These are phyloP conservation scores for Mylabris sibirica DNA, from an alignment of 2,888 invertebrate species.

Conservation along the genomic window DNA sequence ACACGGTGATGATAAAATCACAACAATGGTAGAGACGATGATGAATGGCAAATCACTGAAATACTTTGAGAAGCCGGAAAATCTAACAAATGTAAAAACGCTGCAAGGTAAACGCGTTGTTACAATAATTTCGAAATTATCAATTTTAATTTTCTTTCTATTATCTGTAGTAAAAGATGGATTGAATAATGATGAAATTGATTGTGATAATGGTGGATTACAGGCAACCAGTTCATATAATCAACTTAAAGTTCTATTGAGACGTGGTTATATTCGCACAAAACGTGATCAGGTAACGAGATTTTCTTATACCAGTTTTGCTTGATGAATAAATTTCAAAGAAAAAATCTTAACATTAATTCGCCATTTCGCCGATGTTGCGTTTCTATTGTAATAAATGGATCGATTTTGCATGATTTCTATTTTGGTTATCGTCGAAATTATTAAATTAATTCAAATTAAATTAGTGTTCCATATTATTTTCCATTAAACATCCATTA, in stretches of 20 bases:
- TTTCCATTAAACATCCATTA: not conserved
- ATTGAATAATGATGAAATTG: constrained; percentile 22
- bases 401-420: not conserved
- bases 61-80: constrained; percentile 72
- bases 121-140: too few relatives aligned
- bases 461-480: not conserved
- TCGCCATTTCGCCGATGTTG: not conserved
- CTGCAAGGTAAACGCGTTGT: constrained; percentile 63
- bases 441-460: not conserved
- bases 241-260: constrained; percentile 75
- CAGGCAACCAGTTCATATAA: constrained; percentile 77
- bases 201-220: constrained; percentile 47
- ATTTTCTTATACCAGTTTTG: not conserved
- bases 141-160: not conserved
- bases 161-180: not conserved
- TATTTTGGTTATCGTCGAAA: not conserved
- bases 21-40: constrained; percentile 69
- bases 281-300: constrained; percentile 73
- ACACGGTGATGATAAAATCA: constrained; percentile 82
- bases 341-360: not conserved
- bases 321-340: not conserved
- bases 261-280: constrained; percentile 76
- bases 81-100: constrained; percentile 66
- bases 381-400: not conserved
- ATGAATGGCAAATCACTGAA: constrained; percentile 74